Percentiles rank a stretch among this genome's conserved stretches.
phyloP scores from a whole-genome alignment of 23 tunicate species.

The Styela plicata region DNA sequence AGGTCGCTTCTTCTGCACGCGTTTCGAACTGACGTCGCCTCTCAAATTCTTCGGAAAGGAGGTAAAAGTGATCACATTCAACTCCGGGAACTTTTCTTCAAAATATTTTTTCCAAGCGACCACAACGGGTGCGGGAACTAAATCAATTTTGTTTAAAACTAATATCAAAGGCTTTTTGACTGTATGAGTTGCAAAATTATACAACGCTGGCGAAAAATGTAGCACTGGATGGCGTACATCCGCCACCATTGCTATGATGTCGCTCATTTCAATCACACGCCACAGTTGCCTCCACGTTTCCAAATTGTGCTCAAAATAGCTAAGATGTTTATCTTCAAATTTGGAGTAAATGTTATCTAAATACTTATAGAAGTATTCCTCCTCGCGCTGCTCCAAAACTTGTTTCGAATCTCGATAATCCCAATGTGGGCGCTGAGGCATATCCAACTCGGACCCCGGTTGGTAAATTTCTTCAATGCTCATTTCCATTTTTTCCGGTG shows the following conservation, averaged over 20 bases:
- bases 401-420: slow-evolving; percentile 55
- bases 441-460: slow-evolving; percentile 72
- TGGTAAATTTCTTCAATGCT: slow-evolving; percentile 40
- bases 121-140: slow-evolving; percentile 74
- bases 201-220: slow-evolving; percentile 92
- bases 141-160: slow-evolving; percentile 85
- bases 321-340: slow-evolving; percentile 56
- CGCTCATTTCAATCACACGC: slow-evolving; percentile 87
- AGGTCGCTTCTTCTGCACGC: slow-evolving; percentile 27
- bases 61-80: slow-evolving; percentile 71
- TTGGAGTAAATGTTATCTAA: slow-evolving; percentile 50
- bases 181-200: slow-evolving; percentile 51
- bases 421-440: slow-evolving; percentile 93
- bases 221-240: slow-evolving; percentile 95
- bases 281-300: slow-evolving; percentile 97
- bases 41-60: slow-evolving; percentile 70
- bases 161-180: slow-evolving; percentile 62
- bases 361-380: slow-evolving; percentile 62
- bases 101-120: slow-evolving; percentile 88
- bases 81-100: slow-evolving; percentile 54
- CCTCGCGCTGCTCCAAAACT: slow-evolving; percentile 66
- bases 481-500: slow-evolving; percentile 33
- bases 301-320: slow-evolving; percentile 96
- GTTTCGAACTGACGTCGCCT: slow-evolving; percentile 30
- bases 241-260: slow-evolving; percentile 86